Evolutionary conservation across 1,140 invertebrate genomes (phyloP), one percentile per base, ranked within the genome.

Genomic region (Cydia amplana): DNA sequence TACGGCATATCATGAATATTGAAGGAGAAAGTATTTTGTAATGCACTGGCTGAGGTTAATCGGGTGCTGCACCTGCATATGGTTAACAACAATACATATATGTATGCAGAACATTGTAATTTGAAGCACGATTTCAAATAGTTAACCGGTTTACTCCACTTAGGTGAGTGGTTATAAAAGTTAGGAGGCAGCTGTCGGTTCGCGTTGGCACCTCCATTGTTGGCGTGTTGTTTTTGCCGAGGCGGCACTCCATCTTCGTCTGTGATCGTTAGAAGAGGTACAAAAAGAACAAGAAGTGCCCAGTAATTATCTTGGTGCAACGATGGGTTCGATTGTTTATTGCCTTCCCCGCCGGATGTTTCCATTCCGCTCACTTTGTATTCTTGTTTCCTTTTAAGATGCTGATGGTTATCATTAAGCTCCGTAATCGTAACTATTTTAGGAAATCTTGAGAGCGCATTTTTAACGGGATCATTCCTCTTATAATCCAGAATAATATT

Each of bases 281-380:
- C 75, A 80, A 80, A 82, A 74, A 80, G 72, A 83, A 84, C 79
- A 86, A 81, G 80, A 75, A 73, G 40, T 64, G 75, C 46, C 72
- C 78, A 55, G 82, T 85, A 87, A 87, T 87, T 87, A 84, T 83
- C 78, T 82, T 77, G 80, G 75, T 82, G 83, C 78, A 78, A 76
- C 76, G 83, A 82, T 80, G 81, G 82, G 81, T 85, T 84, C 87
- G 84, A 88, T 88, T 88, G 87, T 88, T 88, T 89, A 88, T 90
- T 88, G 83, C 86, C 75, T 85, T 83, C 82, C 81, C 80, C 76
- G 80, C 83, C 87, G 89, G 88, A 90, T 88, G 87, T 86, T 86
- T 84, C 86, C 83, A 82, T 82, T 85, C 77, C 60, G 40, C 75
- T 85, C 82, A 85, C 84, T 86, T 85, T 83, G 76, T 83, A 72